Percentiles rank a stretch among this genome's conserved stretches.
Evolutionary conservation across 2,888 invertebrate species (phyloP).

Genomic region (Synergus gifuensis): DNA sequence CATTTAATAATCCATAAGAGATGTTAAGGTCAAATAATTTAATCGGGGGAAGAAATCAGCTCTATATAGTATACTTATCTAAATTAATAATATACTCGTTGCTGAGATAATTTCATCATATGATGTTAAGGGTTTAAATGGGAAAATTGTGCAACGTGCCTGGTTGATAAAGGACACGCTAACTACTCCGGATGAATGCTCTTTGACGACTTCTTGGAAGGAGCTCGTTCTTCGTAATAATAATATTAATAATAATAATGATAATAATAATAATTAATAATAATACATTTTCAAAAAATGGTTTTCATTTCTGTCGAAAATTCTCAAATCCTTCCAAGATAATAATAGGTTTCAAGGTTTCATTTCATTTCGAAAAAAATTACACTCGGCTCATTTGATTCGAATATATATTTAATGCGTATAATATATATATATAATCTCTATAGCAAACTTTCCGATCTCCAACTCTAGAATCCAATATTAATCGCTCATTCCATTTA

Average conservation of each 20-base stretch:
- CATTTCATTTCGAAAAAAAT: too few relatives aligned
- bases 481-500: not conserved
- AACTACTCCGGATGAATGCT: slow-evolving; percentile 16
- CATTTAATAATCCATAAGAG: not conserved
- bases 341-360: not conserved
- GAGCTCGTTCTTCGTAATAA: not conserved
- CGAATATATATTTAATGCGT: too few relatives aligned
- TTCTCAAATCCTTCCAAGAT: not conserved
- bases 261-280: too few relatives aligned
- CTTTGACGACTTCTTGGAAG: slow-evolving; percentile 19
- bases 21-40: not conserved
- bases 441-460: not conserved
- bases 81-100: not conserved
- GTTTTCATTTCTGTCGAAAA: not conserved
- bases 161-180: slow-evolving; percentile 29
- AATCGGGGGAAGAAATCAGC: not conserved
- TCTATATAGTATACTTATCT: not conserved
- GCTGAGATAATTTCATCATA: slow-evolving; percentile 3
- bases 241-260: too few relatives aligned
- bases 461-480: not conserved
- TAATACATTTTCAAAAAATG: not conserved
- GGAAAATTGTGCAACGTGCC: slow-evolving; percentile 7
- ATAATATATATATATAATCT: too few relatives aligned
- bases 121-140: slow-evolving; percentile 21
- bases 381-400: not conserved